A percentile compares a stretch with the other conserved stretches of the same genome.
phyloP scores from a whole-genome alignment of 2,888 invertebrate genomes.

The Plebejus melissa region DNA sequence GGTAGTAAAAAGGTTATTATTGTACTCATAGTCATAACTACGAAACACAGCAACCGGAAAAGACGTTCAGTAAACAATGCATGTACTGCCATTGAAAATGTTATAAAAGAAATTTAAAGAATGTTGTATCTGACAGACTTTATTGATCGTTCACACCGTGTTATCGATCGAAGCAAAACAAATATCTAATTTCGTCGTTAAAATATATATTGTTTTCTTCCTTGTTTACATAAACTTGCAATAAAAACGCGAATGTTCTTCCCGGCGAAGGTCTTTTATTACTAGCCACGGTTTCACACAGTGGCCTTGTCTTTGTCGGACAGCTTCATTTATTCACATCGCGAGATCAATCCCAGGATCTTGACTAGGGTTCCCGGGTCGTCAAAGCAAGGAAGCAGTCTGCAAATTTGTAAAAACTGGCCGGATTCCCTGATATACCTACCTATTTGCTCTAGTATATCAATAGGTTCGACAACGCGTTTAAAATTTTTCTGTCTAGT shows the following conservation, averaged over 20 bases:
- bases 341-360: background rate
- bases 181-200: conserved; percentile 22
- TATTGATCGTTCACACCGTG: conserved; percentile 2
- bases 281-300: conserved; percentile 22
- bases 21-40: background rate
- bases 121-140: background rate
- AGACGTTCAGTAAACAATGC: background rate
- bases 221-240: conserved; percentile 28
- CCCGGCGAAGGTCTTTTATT: conserved; percentile 25
- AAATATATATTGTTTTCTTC: conserved; percentile 22
- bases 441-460: no score
- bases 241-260: conserved; percentile 23
- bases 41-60: background rate
- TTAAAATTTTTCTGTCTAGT: no score
- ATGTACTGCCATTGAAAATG: background rate
- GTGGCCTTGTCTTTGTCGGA: conserved; percentile 20
- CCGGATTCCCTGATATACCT: no score
- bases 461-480: no score
- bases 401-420: no score
- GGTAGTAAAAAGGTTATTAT: background rate
- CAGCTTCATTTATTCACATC: conserved; percentile 10
- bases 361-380: no score
- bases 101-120: background rate
- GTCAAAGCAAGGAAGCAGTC: no score
- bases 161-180: background rate